Base-by-base conservation (phyloP, 2,888 invertebrate species). In the Caenorhabditis plicata region DNA sequence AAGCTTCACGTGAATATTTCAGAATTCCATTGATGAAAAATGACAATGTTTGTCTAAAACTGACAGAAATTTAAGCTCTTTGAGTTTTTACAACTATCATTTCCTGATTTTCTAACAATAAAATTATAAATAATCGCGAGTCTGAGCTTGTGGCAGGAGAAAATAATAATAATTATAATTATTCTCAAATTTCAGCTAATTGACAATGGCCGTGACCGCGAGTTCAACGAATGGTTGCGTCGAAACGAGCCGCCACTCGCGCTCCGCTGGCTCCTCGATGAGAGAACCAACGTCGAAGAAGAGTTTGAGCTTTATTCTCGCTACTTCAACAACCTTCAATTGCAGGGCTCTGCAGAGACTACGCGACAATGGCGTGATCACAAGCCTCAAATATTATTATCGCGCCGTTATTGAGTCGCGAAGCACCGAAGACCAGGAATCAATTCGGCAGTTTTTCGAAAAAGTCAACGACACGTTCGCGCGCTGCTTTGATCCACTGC, bases 381-480 rank as follows among this genome's bases (percentile, higher is more conserved):
- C 52, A 26, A 64, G 64, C 17, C 29, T 69, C 13, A 61, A 62
- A 17, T 62, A 65, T 36, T 69, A 66, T 29, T 69, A 69, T 39
- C 48, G 64, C 22, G 66, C 66, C 4, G 56, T 62, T 0, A 69
- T 69, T 9, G 69, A 69, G 29, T 51, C 57, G n/a, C 39, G 61
- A 25, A 41, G 31, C 25, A 26, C 32, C 11, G 45, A 42, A 7
- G 54, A 61, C 13, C 60, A 58, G 29, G 49, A 58, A 25, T 49
- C 49, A 48, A 58, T 68, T 23, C 68, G 60, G 20, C 38, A 50
- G 20, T 67, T 50, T 51, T 63, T 68, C 49, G 58, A 57, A 25
- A 44, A 42, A 8, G 65, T 68, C 62, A 65, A 65, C 44, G 57
- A 62, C 42, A 61, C 64, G n/a, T 68, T 65, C 19, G 68, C 68